phyloP scores from a whole-genome alignment of 2,888 invertebrate species.

The Ariolimax columbianus region DNA sequence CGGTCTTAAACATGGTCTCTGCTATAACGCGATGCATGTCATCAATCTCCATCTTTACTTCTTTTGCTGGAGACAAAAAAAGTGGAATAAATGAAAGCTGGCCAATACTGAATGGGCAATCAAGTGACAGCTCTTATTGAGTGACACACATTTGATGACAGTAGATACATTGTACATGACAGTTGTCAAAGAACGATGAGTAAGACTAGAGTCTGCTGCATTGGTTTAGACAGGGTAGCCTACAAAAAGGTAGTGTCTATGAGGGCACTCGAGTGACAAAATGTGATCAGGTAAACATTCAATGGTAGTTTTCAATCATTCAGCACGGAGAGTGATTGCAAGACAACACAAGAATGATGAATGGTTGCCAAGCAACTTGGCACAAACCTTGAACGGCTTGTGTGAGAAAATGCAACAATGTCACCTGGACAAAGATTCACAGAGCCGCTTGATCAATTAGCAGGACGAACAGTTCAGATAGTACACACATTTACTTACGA shows the following conservation, averaged over 20 bases:
- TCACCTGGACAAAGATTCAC: neutral
- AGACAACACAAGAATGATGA: neutral
- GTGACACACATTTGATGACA: neutral
- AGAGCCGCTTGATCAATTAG: neutral
- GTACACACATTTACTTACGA: conserved; percentile 59
- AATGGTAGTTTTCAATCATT: neutral
- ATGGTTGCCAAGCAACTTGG: neutral
- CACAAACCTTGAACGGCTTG: neutral
- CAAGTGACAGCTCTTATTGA: too few relatives aligned
- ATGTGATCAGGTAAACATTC: too few relatives aligned
- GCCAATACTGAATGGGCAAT: neutral
- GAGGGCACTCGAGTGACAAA: too few relatives aligned
- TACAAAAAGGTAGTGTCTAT: neutral
- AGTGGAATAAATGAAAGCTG: neutral
- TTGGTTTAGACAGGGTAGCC: neutral
- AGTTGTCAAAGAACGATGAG: too few relatives aligned
- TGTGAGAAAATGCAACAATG: neutral
- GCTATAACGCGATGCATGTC: conserved; percentile 81
- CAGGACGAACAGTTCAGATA: too few relatives aligned
- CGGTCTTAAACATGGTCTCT: conserved; percentile 81
- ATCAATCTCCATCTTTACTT: conserved; percentile 79
- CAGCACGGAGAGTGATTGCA: neutral
- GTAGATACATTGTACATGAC: neutral
- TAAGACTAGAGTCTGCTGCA: neutral
- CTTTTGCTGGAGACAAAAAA: conserved; percentile 58